Evolutionary conservation across 2,797 vertebrate species (phyloP), one percentile per base, ranked within the genome.

Genomic region (Gymnothorax javanicus): DNA sequence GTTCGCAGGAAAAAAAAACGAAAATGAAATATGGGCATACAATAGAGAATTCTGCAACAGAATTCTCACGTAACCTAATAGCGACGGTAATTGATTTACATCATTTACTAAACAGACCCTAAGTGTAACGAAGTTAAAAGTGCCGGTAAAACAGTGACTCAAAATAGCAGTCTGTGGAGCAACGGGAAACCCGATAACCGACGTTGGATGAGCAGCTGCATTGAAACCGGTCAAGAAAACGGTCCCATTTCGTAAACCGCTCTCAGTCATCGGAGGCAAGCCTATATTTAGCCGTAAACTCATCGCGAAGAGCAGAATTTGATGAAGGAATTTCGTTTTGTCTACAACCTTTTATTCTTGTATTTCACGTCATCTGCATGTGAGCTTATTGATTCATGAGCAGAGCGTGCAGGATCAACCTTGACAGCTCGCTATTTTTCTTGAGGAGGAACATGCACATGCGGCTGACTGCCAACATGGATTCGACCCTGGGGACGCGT

Each of bases 401-500:
- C 56, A n/a, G 82, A 3, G 58, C 82, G 12, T 83, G 82, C 57
- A 17, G 82, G 59, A 27, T 58, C n/a, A 33, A 23, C 27, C 27
- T 56, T 81, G 77, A 7, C 27, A 58, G n/a, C 82, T 83, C 57
- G 1, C 20, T 77, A 50, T 50, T 77, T 77, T 77, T 81, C 50
- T 56, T 81, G 56, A 60, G n/a, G 17, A 52, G 58, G 82, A 83
- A 25, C 82, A 59, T 20, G 64, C 81, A 43, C 33, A 54, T 15
- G 57, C 82, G n/a, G 11, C 64, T 59, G 56, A 83, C 56, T 13
- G 82, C 25, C 33, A 58, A 83, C 52, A 58, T 4, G 56, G 82
- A 83, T 60, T n/a, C 27, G 82, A 83, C 82, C 82, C 82, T 13
- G 15, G 77, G 56, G 77, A 81, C 77, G 56, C 50, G 54, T 17